Evolutionary conservation across 2,113 vertebrate genomes (phyloP).

Genomic region (Coptodon bakossiorum): DNA sequence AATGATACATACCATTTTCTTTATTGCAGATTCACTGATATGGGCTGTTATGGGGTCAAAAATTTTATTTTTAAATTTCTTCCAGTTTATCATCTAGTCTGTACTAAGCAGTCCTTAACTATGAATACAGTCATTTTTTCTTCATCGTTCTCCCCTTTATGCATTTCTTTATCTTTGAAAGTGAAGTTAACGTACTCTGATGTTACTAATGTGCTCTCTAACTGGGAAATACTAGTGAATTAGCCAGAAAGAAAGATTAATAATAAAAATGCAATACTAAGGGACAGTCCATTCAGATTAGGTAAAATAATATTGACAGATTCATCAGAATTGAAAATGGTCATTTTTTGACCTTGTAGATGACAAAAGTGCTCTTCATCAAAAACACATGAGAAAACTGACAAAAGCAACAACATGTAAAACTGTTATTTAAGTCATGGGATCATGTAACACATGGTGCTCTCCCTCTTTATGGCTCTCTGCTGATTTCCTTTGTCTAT

Average conservation of each 20-base stretch:
- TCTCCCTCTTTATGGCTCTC: background rate
- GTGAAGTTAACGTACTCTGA: background rate
- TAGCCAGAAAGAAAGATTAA: background rate
- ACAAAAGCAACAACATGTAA: background rate
- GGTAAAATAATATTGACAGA: background rate
- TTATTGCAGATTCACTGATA: background rate
- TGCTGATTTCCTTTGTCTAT: background rate
- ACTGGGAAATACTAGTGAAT: background rate
- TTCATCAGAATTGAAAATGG: background rate
- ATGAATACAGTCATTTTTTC: background rate
- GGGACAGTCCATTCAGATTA: background rate
- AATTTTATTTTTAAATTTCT: accelerated
- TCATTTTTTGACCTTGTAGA: background rate
- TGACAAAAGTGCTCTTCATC: background rate
- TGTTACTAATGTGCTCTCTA: background rate
- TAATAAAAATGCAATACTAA: background rate
- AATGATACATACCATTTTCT: background rate
- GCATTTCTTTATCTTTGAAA: background rate
- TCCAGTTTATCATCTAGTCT: background rate
- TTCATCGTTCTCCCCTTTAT: background rate
- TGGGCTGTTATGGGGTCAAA: background rate
- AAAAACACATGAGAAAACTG: background rate
- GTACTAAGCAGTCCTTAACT: background rate
- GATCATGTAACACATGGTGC: background rate
- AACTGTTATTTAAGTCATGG: background rate